Conservation (phyloP, 2,113 vertebrate species). For the Syrmaticus mikado region DNA sequence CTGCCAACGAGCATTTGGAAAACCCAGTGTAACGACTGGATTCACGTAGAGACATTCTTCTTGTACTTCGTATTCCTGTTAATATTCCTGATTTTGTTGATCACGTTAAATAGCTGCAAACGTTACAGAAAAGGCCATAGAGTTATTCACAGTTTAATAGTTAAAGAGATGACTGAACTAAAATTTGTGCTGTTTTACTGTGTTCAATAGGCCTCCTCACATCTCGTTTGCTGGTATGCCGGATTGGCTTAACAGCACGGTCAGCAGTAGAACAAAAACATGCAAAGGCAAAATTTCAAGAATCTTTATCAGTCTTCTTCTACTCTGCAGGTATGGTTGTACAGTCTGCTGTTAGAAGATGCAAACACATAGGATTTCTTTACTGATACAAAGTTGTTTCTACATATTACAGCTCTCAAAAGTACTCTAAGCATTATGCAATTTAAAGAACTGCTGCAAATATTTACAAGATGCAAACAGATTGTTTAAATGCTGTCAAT, state of each 20-base stretch:
- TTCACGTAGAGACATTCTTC: background rate
- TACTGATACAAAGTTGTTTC: background rate
- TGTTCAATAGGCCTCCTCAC: background rate
- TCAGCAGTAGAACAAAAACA: background rate
- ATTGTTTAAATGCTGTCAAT: background rate
- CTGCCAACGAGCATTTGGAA: fast-evolving
- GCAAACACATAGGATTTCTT: background rate
- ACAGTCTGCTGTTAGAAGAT: background rate
- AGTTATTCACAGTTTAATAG: background rate
- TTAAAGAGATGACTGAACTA: background rate
- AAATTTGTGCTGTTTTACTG: background rate
- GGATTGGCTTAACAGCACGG: background rate
- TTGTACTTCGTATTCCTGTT: background rate
- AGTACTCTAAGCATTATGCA: background rate
- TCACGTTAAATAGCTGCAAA: background rate
- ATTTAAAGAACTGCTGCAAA: background rate
- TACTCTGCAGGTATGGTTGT: background rate
- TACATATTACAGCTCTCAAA: background rate
- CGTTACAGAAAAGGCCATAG: background rate
- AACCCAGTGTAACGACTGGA: background rate
- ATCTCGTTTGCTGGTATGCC: background rate
- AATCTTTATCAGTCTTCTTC: background rate
- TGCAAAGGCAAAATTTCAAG: background rate
- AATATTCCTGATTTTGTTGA: background rate
- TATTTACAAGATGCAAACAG: background rate